These are phyloP conservation scores for Meriones unguiculatus DNA, from an alignment of 2,113 vertebrate genomes.

Conservation along the genomic window DNA sequence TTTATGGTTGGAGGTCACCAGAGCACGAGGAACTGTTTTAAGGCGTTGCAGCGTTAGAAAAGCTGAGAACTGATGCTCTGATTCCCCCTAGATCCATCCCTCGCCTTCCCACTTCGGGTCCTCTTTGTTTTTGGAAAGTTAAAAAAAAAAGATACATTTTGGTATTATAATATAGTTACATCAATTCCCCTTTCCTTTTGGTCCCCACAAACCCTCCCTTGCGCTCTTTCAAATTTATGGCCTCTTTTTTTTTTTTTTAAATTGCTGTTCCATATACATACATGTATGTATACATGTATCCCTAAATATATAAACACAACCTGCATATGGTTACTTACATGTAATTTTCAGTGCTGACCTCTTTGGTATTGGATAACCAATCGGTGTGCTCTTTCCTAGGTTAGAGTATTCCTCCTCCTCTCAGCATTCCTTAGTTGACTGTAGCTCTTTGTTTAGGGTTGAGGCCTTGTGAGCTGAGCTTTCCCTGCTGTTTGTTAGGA, in stretches of 20 bases:
- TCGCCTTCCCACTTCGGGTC: too few relatives aligned
- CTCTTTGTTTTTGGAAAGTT: not conserved
- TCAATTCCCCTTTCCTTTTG: not conserved
- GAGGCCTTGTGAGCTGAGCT: not conserved
- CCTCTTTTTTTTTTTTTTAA: too few relatives aligned
- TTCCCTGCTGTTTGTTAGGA: too few relatives aligned
- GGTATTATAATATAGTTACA: not conserved
- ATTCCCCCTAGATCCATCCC: not conserved
- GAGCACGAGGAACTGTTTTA: not conserved
- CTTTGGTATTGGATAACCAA: not conserved
- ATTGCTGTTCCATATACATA: not conserved
- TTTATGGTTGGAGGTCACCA: not conserved
- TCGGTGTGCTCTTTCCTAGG: too few relatives aligned
- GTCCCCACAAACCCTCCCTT: too few relatives aligned
- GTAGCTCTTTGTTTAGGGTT: not conserved
- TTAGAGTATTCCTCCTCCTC: not conserved
- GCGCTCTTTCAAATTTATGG: not conserved
- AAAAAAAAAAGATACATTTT: not conserved
- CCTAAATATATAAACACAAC: not conserved
- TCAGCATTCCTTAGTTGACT: not conserved
- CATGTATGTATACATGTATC: not conserved
- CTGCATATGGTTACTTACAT: not conserved
- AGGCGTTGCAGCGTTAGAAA: not conserved
- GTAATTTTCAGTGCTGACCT: not conserved
- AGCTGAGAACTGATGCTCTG: not conserved